These are phyloP conservation scores for Amblyopsis hoosieri DNA, from an alignment of 2,797 vertebrate species.

Conservation along the genomic window DNA sequence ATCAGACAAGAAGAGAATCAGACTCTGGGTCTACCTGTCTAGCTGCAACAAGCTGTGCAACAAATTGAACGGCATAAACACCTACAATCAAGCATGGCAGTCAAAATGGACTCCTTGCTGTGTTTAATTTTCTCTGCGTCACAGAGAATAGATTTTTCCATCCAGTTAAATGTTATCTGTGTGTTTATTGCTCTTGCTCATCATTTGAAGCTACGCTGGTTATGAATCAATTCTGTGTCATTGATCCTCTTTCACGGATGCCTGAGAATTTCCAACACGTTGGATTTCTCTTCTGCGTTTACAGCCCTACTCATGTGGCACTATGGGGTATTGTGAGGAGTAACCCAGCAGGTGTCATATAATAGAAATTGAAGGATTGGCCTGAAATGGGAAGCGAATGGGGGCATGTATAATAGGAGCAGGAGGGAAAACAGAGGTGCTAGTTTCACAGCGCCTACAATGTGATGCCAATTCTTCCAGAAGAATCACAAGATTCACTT, in stretches of 20 bases:
- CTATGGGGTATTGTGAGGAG: constrained; percentile 27
- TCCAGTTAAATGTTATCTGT: constrained; percentile 55
- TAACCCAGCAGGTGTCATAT: constrained; percentile 40
- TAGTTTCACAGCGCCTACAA: constrained; percentile 1
- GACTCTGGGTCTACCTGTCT: constrained; percentile 43
- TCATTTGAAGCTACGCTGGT: constrained; percentile 58
- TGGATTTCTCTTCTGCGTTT: constrained; percentile 11
- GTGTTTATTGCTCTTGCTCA: constrained; percentile 56
- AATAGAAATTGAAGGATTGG: constrained; percentile 14
- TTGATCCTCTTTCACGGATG: constrained; percentile 61
- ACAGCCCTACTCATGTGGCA: constrained; percentile 36
- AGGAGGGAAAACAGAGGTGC: constrained; percentile 1
- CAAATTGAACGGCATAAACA: constrained; percentile 45
- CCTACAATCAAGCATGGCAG: constrained; percentile 37
- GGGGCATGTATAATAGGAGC: background rate
- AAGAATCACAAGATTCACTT: constrained; percentile 29
- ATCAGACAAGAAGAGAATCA: constrained; percentile 54
- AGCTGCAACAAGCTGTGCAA: constrained; percentile 49
- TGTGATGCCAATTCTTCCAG: constrained; percentile 18
- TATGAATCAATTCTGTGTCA: constrained; percentile 57
- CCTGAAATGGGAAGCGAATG: constrained; percentile 8
- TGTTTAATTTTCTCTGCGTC: constrained; percentile 59
- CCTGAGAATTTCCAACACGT: constrained; percentile 42
- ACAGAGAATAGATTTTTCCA: constrained; percentile 54
- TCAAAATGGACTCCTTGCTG: constrained; percentile 38